Base-by-base conservation (phyloP, 2,113 vertebrate species). In the Podarcis cretensis region DNA sequence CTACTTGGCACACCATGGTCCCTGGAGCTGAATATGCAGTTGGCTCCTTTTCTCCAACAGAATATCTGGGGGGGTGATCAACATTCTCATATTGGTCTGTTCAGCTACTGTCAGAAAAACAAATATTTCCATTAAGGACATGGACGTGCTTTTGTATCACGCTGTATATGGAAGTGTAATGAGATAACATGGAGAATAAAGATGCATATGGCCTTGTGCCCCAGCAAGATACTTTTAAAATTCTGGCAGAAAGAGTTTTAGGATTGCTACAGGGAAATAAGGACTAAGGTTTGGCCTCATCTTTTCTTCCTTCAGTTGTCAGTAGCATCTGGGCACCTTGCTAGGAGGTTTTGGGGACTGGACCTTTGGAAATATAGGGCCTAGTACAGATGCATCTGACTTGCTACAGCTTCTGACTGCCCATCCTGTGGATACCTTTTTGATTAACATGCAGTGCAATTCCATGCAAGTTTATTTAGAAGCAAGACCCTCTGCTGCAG, bases 11-110 rank as follows among this genome's bases (percentile, higher is more conserved):
- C 40, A 65, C 91, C 76, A 57, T 59, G 40, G 81, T n/a, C 35
- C 84, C 89, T 93, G 86, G 40, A 93, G 91, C 9, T 89, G 91
- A 90, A 86, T 68, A 43, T 80, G 6, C n/a, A 77, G 69, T 21
- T 77, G 6, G 63, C 79, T 90, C 74, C 73, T 78, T 68, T 73
- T 86, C 82, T 48, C 82, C 65, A 84, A 89, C 12, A n/a, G 27
- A 20, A 21, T 77, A 76, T 40, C 14, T 90, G 32, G 75, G 57
- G 16, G 69, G 40, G 75, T 73, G 75, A 59, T 71, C n/a, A 37
- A 23, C 20, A 57, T 23, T 74, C 43, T 35, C 18, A 54, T 59
- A 20, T 63, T 12, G 35, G 14, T 85, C 35, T 65, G 71, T 83
- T 91, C 71, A 75, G 40, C 43, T 21, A 4, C 4, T 18, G 1